phyloP scores from a whole-genome alignment of 2,797 vertebrate species.

The Alfaro cultratus region DNA sequence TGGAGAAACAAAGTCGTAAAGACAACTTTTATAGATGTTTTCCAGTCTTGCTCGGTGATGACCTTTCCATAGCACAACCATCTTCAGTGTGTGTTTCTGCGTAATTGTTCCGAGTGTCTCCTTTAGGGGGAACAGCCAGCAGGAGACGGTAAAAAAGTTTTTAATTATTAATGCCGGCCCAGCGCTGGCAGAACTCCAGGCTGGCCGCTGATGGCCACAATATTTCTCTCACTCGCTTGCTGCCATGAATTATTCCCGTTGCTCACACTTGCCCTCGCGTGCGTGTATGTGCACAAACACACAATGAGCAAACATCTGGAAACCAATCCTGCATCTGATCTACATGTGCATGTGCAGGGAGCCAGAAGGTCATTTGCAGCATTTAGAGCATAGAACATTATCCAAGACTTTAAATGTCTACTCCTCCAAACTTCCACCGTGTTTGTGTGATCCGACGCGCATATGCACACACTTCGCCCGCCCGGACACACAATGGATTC shows the following conservation, averaged over 20 bases:
- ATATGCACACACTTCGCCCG: slow-evolving; percentile 39
- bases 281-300: slow-evolving; percentile 5
- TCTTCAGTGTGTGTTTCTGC: slow-evolving; percentile 29
- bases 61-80: slow-evolving; percentile 34
- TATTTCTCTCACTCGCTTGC: slow-evolving; percentile 66
- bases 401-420: not conserved
- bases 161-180: slow-evolving; percentile 80
- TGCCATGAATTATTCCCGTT: slow-evolving; percentile 75
- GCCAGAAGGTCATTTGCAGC: slow-evolving; percentile 30
- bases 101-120: slow-evolving; percentile 63
- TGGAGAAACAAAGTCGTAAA: slow-evolving; percentile 2
- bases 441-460: slow-evolving; percentile 44
- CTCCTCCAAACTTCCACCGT: slow-evolving; percentile 13
- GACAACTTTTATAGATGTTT: slow-evolving; percentile 35
- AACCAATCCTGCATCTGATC: not conserved
- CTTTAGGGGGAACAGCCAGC: slow-evolving; percentile 54
- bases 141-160: slow-evolving; percentile 72
- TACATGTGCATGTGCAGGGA: not conserved
- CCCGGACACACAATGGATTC: slow-evolving; percentile 49
- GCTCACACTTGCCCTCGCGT: slow-evolving; percentile 2
- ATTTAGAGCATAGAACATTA: slow-evolving; percentile 19
- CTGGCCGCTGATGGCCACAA: slow-evolving; percentile 65
- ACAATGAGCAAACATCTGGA: slow-evolving; percentile 8
- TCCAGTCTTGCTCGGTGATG: slow-evolving; percentile 26
- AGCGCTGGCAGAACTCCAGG: slow-evolving; percentile 64